Conservation (phyloP, 2,113 vertebrate species). For the Prochilodus magdalenae region DNA sequence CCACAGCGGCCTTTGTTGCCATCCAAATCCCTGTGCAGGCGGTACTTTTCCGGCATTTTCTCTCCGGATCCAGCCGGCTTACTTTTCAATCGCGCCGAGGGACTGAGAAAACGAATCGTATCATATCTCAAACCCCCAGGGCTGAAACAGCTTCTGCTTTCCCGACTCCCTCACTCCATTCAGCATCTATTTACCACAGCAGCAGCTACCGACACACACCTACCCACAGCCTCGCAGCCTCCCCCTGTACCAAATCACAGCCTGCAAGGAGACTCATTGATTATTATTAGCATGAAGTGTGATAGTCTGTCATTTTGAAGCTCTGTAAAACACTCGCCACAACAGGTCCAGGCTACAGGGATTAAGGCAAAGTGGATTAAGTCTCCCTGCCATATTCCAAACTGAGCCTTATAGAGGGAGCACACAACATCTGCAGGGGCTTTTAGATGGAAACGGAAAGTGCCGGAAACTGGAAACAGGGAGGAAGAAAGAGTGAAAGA, state of each 20-base stretch:
- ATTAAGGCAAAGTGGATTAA: constrained; percentile 60
- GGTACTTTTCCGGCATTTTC: constrained; percentile 48
- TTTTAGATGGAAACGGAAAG: constrained; percentile 46
- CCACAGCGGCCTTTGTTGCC: constrained; percentile 37
- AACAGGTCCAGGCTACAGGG: constrained; percentile 53
- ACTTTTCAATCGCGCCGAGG: constrained; percentile 50
- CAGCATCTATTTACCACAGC: constrained; percentile 53
- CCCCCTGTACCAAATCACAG: constrained; percentile 38
- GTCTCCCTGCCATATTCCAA: constrained; percentile 52
- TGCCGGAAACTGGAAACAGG: constrained; percentile 41
- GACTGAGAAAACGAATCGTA: constrained; percentile 55
- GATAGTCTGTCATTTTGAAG: constrained; percentile 47
- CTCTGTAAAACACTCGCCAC: constrained; percentile 39
- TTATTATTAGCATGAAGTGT: constrained; percentile 54
- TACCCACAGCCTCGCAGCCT: constrained; percentile 31
- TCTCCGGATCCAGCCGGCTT: constrained; percentile 49
- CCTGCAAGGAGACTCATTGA: constrained; percentile 45
- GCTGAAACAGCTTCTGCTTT: constrained; percentile 49
- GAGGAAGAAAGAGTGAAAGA: constrained; percentile 14
- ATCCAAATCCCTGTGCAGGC: constrained; percentile 51
- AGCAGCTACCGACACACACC: constrained; percentile 51
- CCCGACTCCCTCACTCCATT: constrained; percentile 42
- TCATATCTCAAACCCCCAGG: constrained; percentile 55
- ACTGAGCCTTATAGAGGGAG: constrained; percentile 46
- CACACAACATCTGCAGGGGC: constrained; percentile 56